A percentile compares a stretch with the other conserved stretches of the same genome.
phyloP scores from a whole-genome alignment of 2,113 vertebrate species.

The Neopipo cinnamomea region DNA sequence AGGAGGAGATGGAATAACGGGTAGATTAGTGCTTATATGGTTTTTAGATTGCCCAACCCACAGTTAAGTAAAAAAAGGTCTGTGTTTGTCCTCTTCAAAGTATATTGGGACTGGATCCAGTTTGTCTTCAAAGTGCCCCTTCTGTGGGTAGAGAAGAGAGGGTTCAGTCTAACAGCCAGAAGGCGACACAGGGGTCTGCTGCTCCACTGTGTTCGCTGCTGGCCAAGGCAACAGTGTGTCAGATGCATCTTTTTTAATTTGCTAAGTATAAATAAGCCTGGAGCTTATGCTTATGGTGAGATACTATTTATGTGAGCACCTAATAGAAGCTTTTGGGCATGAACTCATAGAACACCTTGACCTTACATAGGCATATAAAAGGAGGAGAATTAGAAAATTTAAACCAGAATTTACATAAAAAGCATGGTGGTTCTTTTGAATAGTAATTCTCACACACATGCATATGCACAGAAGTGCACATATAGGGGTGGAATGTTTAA shows the following conservation, averaged over 20 bases:
- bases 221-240: not conserved
- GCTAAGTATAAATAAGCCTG: not conserved
- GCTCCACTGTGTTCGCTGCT: not conserved
- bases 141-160: not conserved
- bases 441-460: not conserved
- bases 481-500: not conserved
- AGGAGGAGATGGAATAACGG: not conserved
- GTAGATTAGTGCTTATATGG: conserved; percentile 16
- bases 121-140: conserved; percentile 19
- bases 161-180: not conserved
- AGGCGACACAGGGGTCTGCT: not conserved
- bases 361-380: not conserved
- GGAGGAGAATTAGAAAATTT: not conserved
- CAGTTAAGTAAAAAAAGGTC: conserved; percentile 30
- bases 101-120: conserved; percentile 38
- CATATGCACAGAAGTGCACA: fast-evolving
- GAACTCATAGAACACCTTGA: not conserved
- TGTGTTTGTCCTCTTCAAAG: conserved; percentile 17
- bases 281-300: not conserved
- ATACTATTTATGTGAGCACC: not conserved
- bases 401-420: not conserved
- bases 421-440: not conserved
- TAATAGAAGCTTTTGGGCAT: not conserved
- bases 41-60: not conserved
- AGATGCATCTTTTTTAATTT: not conserved